Evolutionary conservation across 1,140 invertebrate genomes (phyloP).

Genomic region (Heliconius hermathena): DNA sequence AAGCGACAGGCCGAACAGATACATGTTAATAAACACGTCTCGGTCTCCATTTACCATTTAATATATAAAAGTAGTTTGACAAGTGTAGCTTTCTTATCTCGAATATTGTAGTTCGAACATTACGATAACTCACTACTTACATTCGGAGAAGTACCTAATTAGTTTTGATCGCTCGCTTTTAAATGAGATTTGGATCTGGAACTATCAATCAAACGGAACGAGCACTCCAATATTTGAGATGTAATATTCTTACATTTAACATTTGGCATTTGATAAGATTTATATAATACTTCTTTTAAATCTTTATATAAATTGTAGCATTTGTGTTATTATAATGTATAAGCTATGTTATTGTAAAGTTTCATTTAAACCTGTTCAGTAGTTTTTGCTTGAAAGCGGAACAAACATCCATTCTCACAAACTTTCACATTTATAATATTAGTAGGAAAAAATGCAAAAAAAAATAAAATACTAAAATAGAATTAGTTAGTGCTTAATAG

Average conservation of each 20-base stretch:
- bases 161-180: conserved; percentile 37
- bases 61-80: conserved; percentile 46
- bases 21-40: conserved; percentile 54
- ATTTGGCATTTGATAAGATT: conserved; percentile 14
- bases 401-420: no score
- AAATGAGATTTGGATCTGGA: conserved; percentile 33
- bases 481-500: conserved; percentile 9
- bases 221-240: conserved; percentile 20
- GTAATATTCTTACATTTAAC: conserved; percentile 11
- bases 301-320: no score
- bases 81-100: conserved; percentile 44
- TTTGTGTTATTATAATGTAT: no score
- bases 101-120: conserved; percentile 30
- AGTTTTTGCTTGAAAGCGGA: no score
- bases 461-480: background rate
- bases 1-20: conserved; percentile 43
- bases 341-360: no score
- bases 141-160: conserved; percentile 35
- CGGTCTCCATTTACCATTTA: conserved; percentile 48
- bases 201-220: conserved; percentile 35
- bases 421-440: no score
- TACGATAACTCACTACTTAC: conserved; percentile 26
- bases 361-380: no score
- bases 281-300: background rate
- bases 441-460: background rate